These are phyloP conservation scores for Conger conger DNA, from an alignment of 2,113 vertebrate genomes.

Conservation along the genomic window DNA sequence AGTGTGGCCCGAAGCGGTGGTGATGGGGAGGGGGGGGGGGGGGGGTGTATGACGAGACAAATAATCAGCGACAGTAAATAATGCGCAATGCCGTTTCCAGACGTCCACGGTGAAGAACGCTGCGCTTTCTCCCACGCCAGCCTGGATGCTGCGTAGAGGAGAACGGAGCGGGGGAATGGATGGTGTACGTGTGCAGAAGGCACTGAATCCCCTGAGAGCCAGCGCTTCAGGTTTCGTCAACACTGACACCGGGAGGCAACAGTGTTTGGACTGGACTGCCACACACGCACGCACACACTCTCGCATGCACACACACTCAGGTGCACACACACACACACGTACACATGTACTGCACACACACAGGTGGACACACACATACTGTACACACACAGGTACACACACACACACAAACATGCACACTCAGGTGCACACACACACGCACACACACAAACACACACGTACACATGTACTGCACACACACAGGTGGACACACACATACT, in stretches of 20 bases:
- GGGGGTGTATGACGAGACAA: slow-evolving; percentile 34
- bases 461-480: neutral
- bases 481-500: neutral
- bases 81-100: neutral
- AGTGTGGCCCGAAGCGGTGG: neutral
- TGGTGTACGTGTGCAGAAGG: slow-evolving; percentile 49
- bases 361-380: neutral
- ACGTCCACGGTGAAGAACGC: neutral
- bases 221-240: slow-evolving; percentile 50
- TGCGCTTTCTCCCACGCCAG: slow-evolving; percentile 4
- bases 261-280: neutral
- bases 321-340: slow-evolving; percentile 24
- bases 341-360: neutral
- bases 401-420: neutral
- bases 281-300: slow-evolving; percentile 29
- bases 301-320: slow-evolving; percentile 46
- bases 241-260: slow-evolving; percentile 4
- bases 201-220: slow-evolving; percentile 50
- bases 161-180: neutral
- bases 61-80: slow-evolving; percentile 33
- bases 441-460: neutral
- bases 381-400: no score
- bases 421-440: slow-evolving; percentile 24
- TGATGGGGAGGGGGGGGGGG: slow-evolving; percentile 22
- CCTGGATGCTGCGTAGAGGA: neutral